Evolutionary conservation across 2,888 invertebrate genomes (phyloP), one percentile per base, ranked within the genome.

Genomic region (Celastrina argiolus): DNA sequence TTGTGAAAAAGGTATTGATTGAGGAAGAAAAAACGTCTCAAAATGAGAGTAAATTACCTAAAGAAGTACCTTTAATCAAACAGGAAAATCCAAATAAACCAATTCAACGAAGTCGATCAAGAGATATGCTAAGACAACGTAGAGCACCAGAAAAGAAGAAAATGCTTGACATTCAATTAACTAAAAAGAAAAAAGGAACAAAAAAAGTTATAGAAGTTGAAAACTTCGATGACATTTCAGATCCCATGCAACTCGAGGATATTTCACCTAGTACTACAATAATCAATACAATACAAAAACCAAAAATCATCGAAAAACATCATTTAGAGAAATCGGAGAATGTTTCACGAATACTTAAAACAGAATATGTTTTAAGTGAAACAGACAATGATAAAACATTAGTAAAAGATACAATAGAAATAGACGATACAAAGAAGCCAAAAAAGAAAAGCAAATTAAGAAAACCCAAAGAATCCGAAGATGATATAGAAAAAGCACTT

Each of bases 381-480:
- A 51, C 77, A 18, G 14, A 70, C 36, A 68, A 68, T 22, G 75
- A 81, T 28, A 74, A 76, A 14, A 72, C 71, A 1, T 71, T 71
- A 64, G 56, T 70, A 28, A 78, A 80, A 59, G 68, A 70, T 36
- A 65, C 66, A 22, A 68, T 69, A 6, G 76, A 76, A 39, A 80
- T 81, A 56, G 56, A 68, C 22, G 82, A 82, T 39, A 76, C 72
- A 42, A 89, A 84, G 68, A 88, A 84, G 74, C 65, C 75, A 4
- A 88, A 88, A 75, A 88, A 87, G 80, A 89, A 88, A 74, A 77
- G 79, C 56, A 90, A 87, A 71, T 39, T 77, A n/a, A 89, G 87
- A 71, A 88, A 85, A 73, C 66, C 70, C n/a, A 88, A 84, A 74
- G 71, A 75, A 1, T 69, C 74, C 18, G 85, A 84, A 72, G 89